Evolutionary conservation across 1,140 invertebrate genomes (phyloP).

Genomic region (Heterodera schachtii): DNA sequence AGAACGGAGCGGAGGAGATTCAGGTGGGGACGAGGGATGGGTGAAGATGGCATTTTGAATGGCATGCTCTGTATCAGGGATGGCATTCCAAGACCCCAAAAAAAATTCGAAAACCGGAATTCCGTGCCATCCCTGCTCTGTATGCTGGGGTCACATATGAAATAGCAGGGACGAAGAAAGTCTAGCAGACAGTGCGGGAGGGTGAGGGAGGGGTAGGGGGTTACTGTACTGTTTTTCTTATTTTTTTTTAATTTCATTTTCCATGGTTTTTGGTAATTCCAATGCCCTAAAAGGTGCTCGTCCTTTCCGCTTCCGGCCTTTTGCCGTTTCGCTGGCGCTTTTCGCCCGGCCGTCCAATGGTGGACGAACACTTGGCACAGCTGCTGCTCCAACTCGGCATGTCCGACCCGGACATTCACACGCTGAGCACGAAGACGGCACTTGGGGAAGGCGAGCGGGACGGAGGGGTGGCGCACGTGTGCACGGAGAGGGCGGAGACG

Average conservation of each 20-base stretch:
- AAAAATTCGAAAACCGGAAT: too few species aligned
- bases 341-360: slow-evolving; percentile 21
- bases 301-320: slow-evolving; percentile 14
- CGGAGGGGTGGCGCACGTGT: slow-evolving; percentile 37
- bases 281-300: slow-evolving; percentile 11
- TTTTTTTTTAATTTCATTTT: too few species aligned
- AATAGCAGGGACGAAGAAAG: too few species aligned
- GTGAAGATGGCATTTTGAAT: too few species aligned
- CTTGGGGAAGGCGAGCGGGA: slow-evolving; percentile 36
- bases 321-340: slow-evolving; percentile 26
- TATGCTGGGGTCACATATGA: too few species aligned
- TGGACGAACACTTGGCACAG: slow-evolving; percentile 47
- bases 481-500: slow-evolving; percentile 23
- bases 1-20: background rate
- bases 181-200: too few species aligned
- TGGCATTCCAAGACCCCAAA: too few species aligned
- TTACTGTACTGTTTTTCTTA: too few species aligned
- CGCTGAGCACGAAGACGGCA: slow-evolving; percentile 35
- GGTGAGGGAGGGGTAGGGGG: too few species aligned
- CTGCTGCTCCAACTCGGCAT: slow-evolving; percentile 38
- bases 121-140: too few species aligned
- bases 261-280: too few species aligned
- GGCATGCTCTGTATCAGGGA: too few species aligned
- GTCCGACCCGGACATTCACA: slow-evolving; percentile 46
- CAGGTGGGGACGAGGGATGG: background rate